Percentiles rank a stretch among this genome's conserved stretches.
These are phyloP conservation scores for Emydoidea blandingii DNA, from an alignment of 2,797 vertebrate genomes.

Conservation along the genomic window DNA sequence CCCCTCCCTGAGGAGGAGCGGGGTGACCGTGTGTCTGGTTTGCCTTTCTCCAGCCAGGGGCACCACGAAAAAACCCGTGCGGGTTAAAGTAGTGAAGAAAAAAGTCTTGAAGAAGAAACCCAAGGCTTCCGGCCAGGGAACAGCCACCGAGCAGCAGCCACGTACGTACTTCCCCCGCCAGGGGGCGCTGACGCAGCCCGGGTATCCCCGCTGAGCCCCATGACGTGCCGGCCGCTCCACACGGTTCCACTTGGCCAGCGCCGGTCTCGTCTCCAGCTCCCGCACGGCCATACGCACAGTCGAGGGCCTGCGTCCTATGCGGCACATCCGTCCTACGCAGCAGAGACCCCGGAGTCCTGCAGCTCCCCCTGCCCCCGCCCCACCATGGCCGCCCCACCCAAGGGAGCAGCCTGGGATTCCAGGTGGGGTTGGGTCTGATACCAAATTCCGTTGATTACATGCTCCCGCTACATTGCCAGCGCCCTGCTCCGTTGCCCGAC, in stretches of 20 bases:
- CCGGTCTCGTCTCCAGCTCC: neutral
- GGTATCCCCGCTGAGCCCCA: neutral
- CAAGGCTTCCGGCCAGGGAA: neutral
- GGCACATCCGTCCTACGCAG: accelerated
- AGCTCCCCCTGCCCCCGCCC: no score
- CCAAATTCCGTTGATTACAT: neutral
- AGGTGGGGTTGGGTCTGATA: no score
- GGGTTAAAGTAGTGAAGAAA: slow-evolving; percentile 50
- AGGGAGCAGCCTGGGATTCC: neutral
- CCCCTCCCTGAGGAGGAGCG: neutral
- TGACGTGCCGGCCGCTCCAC: no score
- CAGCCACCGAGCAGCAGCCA: neutral
- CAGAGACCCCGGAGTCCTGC: neutral
- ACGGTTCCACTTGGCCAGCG: neutral
- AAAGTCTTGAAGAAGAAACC: slow-evolving; percentile 65
- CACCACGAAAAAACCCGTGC: slow-evolving; percentile 29
- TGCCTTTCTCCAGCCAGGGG: neutral
- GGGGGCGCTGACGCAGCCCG: neutral
- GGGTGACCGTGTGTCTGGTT: neutral
- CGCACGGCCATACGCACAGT: accelerated
- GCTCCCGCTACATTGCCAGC: neutral
- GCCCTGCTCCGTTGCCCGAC: neutral
- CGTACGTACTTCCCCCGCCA: accelerated
- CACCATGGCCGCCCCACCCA: no score
- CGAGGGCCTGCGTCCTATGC: neutral